These are phyloP conservation scores for Aricia artaxerxes DNA, from an alignment of 2,888 invertebrate genomes.

Conservation along the genomic window DNA sequence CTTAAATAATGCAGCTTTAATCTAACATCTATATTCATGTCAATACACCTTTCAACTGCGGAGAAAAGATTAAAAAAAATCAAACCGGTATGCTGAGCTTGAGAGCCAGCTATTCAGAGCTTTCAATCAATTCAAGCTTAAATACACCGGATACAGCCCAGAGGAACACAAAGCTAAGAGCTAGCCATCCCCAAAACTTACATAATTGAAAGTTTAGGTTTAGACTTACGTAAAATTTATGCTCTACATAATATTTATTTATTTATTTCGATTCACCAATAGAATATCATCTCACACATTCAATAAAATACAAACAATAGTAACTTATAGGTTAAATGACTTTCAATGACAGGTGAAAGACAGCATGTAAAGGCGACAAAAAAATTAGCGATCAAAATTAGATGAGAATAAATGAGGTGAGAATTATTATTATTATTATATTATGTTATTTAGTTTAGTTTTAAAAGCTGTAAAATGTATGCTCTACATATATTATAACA, in stretches of 20 bases:
- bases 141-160: conserved; percentile 3
- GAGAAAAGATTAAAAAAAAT: background rate
- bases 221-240: background rate
- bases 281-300: too few species aligned
- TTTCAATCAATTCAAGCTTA: conserved; percentile 7
- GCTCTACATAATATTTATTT: too few species aligned
- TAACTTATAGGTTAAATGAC: too few species aligned
- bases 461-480: background rate
- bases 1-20: conserved; percentile 4
- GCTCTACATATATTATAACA: too few species aligned
- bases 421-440: too few species aligned
- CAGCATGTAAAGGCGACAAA: too few species aligned
- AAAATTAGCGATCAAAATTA: too few species aligned
- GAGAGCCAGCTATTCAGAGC: background rate
- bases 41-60: background rate
- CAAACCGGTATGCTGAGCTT: background rate
- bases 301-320: too few species aligned
- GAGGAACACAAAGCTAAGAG: background rate
- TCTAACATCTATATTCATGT: conserved; percentile 10
- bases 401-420: too few species aligned
- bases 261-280: too few species aligned
- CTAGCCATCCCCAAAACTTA: conserved; percentile 1
- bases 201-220: background rate
- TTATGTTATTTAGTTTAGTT: background rate
- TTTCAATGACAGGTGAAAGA: too few species aligned